Base-by-base conservation (phyloP, 2,797 vertebrate species). In the Champsocephalus esox region DNA sequence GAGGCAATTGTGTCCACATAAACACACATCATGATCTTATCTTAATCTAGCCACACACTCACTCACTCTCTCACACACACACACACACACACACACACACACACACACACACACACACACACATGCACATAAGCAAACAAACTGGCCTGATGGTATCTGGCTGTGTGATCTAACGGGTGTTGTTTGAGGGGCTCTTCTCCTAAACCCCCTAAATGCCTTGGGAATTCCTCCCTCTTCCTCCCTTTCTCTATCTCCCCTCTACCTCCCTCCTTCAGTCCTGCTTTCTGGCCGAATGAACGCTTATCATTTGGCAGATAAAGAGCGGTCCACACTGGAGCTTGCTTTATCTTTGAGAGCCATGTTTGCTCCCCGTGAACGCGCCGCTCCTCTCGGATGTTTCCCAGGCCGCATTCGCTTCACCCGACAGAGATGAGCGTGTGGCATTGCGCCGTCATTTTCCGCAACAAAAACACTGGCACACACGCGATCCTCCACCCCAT, bases 281-380 rank as follows among this genome's bases (percentile, higher is more conserved):
- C 83, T 89, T 89, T 89, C 87, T 85, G 82, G 77, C 85, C 90
- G 91, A 92, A 92, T 87, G 91, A 92, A 91, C 83, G 83, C 90
- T 92, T 92, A 93, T 94, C 87, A 92, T 90, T 85, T n/a, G 44
- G 45, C 72, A 87, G 92, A 94, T 93, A 93, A 95, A 93, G 80
- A 88, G 81, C 67, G 63, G 69, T 91, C 91, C 89, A 89, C 57
- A 80, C 83, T 55, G 83, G 73, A 78, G 84, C 85, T 86, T 62
- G 82, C 85, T 92, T 94, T 93, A 94, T 93, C 90, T 92, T 86
- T 70, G 80, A 82, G 89, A 90, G 90, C 90, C 92, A 86, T 84
- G 90, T 92, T 92, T 89, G 83, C 85, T 88, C 75, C 83, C 77
- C 17, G 46, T 71, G 82, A 90, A 92, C 70, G 56, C 79, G 50